Evolutionary conservation across 2,797 vertebrate species (phyloP), one percentile per base, ranked within the genome.

Genomic region (Hozukius guyotensis): DNA sequence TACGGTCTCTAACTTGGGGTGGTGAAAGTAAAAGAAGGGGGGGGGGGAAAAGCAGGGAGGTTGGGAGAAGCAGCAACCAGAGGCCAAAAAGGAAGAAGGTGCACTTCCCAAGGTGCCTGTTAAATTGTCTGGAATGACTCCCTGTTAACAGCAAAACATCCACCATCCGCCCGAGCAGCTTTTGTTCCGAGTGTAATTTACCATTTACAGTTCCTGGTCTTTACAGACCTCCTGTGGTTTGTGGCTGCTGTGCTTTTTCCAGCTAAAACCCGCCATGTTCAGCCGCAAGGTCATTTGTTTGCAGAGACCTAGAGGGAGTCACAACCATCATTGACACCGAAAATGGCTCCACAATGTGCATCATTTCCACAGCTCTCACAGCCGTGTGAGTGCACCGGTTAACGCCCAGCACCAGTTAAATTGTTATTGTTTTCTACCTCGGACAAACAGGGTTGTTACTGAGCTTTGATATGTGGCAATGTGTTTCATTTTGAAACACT

Each of bases 81-180:
- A 64, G 38, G 59, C 49, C 36, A 61, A 65, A 83, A 70, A 18
- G 6, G 70, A 61, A 67, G 70, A 69, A 56, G 49, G 42, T 9
- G 12, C 55, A 55, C 70, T 67, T 85, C 63, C 64, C 60, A 46
- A 78, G 78, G 66, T 74, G 31, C 46, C 68, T 27, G 79, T 93
- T 90, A 92, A 93, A 94, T 92, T 66, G 88, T 76, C 64, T 87
- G 76, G 77, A 93, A 93, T 93, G 75, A 66, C 82, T 90, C 61
- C 63, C 70, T 75, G 77, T 87, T 87, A 81, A 73, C 70, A 82
- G 61, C 68, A 83, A 80, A 78, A 81, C 80, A 80, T 81, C 76
- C 72, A 70, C 71, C 78, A 57, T 85, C 75, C 66, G 72, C 67
- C 61, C 57, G 42, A 65, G 65, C 69, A 70, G 84, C 69, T 89